These are phyloP conservation scores for Keiferia lycopersicella DNA, from an alignment of 2,888 invertebrate genomes.

Conservation along the genomic window DNA sequence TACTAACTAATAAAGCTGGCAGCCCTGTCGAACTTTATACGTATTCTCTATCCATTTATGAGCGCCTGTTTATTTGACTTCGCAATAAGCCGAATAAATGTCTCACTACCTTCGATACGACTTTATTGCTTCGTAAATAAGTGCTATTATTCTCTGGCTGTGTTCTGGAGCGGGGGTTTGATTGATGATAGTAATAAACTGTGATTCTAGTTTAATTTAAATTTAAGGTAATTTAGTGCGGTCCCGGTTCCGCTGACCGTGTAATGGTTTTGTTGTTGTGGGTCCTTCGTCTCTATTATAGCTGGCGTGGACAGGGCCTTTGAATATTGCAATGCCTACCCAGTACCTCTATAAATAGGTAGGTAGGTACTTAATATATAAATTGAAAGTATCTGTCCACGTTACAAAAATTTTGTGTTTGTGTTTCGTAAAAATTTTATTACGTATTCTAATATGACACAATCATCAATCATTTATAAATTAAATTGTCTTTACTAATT, in stretches of 20 bases:
- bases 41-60: conserved; percentile 71
- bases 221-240: conserved; percentile 77
- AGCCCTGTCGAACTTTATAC: conserved; percentile 65
- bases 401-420: no score
- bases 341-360: no score
- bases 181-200: conserved; percentile 80
- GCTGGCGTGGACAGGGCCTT: conserved; percentile 11
- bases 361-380: no score
- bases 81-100: conserved; percentile 49
- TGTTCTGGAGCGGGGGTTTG: conserved; percentile 53
- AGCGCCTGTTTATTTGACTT: conserved; percentile 77
- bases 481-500: no score
- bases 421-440: no score
- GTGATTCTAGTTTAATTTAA: conserved; percentile 81
- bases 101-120: conserved; percentile 42
- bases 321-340: neutral
- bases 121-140: conserved; percentile 48
- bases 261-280: conserved; percentile 64
- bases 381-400: no score
- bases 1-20: conserved; percentile 9
- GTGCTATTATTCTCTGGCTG: conserved; percentile 50
- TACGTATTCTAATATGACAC: no score
- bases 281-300: conserved; percentile 54
- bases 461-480: no score
- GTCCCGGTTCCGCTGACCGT: conserved; percentile 63